These are phyloP conservation scores for Proteles cristata DNA, from an alignment of 2,113 vertebrate species.

Conservation along the genomic window DNA sequence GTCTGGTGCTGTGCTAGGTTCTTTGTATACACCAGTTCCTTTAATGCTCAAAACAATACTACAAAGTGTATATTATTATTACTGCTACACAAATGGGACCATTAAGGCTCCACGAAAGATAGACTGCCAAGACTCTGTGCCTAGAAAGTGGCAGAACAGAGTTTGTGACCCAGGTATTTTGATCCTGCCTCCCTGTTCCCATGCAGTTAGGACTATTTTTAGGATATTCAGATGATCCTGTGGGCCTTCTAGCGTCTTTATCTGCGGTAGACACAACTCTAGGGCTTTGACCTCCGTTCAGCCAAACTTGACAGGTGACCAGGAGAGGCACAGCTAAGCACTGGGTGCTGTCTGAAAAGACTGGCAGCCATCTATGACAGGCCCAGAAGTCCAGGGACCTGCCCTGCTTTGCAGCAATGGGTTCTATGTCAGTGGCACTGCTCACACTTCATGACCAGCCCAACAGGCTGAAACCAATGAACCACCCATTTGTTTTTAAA, in stretches of 20 bases:
- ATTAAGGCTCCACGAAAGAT: not conserved
- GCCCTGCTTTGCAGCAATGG: not conserved
- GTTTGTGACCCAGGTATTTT: not conserved
- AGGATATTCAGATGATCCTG: not conserved
- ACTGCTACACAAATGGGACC: not conserved
- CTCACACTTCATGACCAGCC: not conserved
- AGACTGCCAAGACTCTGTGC: not conserved
- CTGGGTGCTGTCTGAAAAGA: not conserved
- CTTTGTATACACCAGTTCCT: not conserved
- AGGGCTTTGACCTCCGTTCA: not conserved
- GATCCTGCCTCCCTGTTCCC: not conserved
- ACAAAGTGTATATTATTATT: not conserved
- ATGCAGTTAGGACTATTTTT: not conserved
- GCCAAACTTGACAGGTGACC: not conserved
- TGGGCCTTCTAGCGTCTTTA: not conserved
- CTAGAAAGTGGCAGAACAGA: not conserved
- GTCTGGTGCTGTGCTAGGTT: not conserved
- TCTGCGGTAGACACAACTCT: not conserved
- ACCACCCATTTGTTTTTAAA: not conserved
- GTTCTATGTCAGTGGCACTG: not conserved
- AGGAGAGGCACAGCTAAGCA: not conserved
- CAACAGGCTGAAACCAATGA: not conserved
- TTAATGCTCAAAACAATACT: not conserved
- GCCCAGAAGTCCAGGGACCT: not conserved
- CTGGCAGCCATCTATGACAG: fast-evolving